phyloP scores from a whole-genome alignment of 1,140 invertebrate species.

The Drosophila triauraria region DNA sequence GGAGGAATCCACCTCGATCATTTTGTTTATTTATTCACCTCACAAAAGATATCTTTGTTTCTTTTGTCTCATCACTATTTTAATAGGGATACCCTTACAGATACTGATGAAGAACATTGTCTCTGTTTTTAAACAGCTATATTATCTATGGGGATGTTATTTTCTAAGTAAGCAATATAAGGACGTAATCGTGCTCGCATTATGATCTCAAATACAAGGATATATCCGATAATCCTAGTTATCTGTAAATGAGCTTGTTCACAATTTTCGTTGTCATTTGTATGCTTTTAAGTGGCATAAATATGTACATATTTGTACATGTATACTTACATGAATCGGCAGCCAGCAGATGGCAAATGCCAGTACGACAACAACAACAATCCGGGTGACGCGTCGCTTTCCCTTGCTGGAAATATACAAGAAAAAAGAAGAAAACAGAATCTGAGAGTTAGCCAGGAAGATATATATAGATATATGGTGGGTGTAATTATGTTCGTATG shows the following conservation, averaged over 20 bases:
- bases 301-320: neutral
- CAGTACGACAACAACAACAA: constrained; percentile 97
- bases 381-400: constrained; percentile 95
- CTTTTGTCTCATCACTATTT: too few species aligned
- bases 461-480: neutral
- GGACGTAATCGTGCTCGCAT: too few species aligned
- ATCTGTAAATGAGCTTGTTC: neutral
- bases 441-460: neutral
- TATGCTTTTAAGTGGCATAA: neutral
- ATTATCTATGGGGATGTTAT: too few species aligned
- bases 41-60: too few species aligned
- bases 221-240: neutral
- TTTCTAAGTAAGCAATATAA: too few species aligned
- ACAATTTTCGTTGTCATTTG: neutral
- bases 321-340: constrained; percentile 93
- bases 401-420: constrained; percentile 87
- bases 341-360: constrained; percentile 98
- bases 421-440: neutral
- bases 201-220: too few species aligned
- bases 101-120: too few species aligned
- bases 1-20: too few species aligned
- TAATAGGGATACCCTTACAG: too few species aligned
- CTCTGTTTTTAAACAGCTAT: too few species aligned
- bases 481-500: neutral
- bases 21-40: too few species aligned